These are phyloP conservation scores for Sminthurides aquaticus DNA, from an alignment of 2,888 invertebrate genomes.

Conservation along the genomic window DNA sequence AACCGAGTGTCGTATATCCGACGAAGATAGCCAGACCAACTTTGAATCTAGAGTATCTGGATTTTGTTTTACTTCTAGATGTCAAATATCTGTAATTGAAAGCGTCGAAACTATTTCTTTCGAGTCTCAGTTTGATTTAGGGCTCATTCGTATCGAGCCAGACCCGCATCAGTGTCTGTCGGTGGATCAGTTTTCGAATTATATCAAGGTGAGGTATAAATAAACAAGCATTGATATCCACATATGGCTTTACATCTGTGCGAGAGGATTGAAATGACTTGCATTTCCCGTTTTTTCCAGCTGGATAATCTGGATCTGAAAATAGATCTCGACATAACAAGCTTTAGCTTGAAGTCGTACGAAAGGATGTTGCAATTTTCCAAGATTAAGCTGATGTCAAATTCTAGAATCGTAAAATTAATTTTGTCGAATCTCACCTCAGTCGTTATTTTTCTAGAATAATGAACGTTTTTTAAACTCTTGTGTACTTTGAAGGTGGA, in stretches of 20 bases:
- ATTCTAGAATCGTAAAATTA: constrained; percentile 38
- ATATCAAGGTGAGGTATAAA: constrained; percentile 36
- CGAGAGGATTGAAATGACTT: background rate
- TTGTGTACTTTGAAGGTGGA: constrained; percentile 21
- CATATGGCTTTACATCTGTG: background rate
- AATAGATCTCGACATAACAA: constrained; percentile 40
- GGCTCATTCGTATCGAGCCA: constrained; percentile 41
- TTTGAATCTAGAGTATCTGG: constrained; percentile 41
- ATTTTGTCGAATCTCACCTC: background rate
- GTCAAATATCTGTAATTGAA: constrained; percentile 33
- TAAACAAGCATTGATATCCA: background rate
- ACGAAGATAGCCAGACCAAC: constrained; percentile 35
- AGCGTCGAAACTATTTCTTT: constrained; percentile 35
- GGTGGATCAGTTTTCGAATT: constrained; percentile 43
- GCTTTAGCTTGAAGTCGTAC: constrained; percentile 37
- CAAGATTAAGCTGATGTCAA: constrained; percentile 41
- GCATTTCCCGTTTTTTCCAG: too few relatives aligned
- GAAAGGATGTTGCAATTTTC: constrained; percentile 40
- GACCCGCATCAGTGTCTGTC: constrained; percentile 41
- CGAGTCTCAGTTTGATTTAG: constrained; percentile 42
- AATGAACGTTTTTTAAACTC: too few relatives aligned
- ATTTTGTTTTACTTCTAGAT: constrained; percentile 40
- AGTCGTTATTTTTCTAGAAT: too few relatives aligned
- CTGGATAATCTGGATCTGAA: constrained; percentile 35
- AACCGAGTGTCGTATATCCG: constrained; percentile 41